Evolutionary conservation across 2,888 invertebrate species (phyloP), one percentile per base, ranked within the genome.

Genomic region (Sceliomorpha sp.): DNA sequence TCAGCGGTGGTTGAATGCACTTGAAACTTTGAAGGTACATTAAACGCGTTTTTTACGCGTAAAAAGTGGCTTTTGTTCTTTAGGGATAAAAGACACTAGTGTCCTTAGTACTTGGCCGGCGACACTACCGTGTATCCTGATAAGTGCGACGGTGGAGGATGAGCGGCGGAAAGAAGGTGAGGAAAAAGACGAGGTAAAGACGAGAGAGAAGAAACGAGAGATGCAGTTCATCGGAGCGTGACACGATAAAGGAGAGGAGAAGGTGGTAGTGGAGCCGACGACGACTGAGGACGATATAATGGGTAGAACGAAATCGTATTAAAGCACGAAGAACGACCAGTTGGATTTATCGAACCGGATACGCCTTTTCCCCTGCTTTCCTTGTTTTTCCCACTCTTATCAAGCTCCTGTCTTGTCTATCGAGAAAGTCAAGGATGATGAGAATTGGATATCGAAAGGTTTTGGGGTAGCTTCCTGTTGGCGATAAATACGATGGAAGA

Each of bases 301-400:
- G 80, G 77, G 73, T 79, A 77, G 79, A 82, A 82, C 76, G 79
- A 80, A 82, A 82, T 82, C 80, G 81, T 78, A 81, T 82, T 82
- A 81, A 77, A 75, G 73, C 76, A 76, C 73, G 74, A 73, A 72
- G 77, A 79, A 72, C 76, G 77, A 74, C 71, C 75, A 71, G 74
- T 75, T 69, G 72, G 74, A 73, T 81, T 81, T 81, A 79, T 81
- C 77, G 72, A 75, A 74, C 75, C 79, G 77, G 76, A 77, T 78
- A 76, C 75, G 39, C 44, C 60, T 36, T 68, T 70, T 67, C 64
- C 45, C 47, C 45, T 36, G 55, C 34, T 56, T 69, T 51, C 14
- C 47, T 58, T 60, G 59, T 71, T 71, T 34, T 48, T 36, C 44
- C 37, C 47, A 36, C 37, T 60, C 15, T 60, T 60, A 60, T 60